phyloP scores from a whole-genome alignment of 2,797 vertebrate genomes.

The Saxicola maurus region DNA sequence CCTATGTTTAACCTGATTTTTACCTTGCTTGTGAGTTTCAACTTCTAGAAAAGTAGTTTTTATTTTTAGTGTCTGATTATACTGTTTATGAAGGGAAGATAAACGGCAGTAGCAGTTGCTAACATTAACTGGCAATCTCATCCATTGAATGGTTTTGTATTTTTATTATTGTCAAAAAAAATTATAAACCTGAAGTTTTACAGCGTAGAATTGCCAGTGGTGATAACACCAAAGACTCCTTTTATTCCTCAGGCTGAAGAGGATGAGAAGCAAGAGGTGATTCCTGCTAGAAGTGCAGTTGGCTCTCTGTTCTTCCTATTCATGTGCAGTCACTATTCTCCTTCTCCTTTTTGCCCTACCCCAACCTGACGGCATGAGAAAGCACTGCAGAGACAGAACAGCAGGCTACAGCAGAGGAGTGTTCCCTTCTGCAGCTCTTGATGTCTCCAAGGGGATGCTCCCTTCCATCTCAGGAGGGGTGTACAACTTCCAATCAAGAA shows the following conservation, averaged over 20 bases:
- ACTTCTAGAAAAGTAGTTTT: background rate
- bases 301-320: background rate
- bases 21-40: background rate
- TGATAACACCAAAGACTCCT: background rate
- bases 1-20: background rate
- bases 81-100: background rate
- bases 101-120: background rate
- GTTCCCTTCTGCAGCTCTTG: background rate
- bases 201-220: background rate
- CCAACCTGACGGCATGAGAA: background rate
- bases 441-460: background rate
- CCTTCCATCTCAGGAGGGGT: background rate
- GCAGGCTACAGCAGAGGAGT: accelerated
- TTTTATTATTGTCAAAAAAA: background rate
- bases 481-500: background rate
- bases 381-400: background rate
- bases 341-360: background rate
- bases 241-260: background rate
- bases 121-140: background rate
- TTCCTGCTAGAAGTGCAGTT: background rate
- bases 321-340: background rate
- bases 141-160: background rate
- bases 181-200: background rate
- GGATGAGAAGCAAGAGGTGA: background rate
- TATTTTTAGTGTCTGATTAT: background rate